Conservation (phyloP, 2,888 invertebrate genomes). For the Drepanosiphum platanoidis region DNA sequence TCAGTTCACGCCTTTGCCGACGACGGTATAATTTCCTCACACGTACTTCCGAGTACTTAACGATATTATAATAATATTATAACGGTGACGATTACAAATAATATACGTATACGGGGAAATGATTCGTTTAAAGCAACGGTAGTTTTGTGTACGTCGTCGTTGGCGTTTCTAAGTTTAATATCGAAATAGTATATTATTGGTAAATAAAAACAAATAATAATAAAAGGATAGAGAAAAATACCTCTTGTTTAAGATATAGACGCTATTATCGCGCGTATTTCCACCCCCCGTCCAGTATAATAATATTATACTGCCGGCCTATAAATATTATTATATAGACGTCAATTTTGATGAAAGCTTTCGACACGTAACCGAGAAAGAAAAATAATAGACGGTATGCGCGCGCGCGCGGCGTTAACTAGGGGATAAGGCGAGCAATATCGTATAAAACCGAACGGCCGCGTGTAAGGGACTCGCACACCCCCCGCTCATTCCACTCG, state of each 20-base stretch:
- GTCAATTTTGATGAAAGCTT: conserved; percentile 58
- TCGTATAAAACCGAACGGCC: not conserved
- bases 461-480: not conserved
- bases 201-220: not conserved
- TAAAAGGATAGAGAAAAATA: not conserved
- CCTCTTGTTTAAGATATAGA: not conserved
- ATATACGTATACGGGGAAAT: too few species aligned
- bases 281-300: not conserved
- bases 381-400: conserved; percentile 30
- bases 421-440: conserved; percentile 6
- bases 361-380: conserved; percentile 50
- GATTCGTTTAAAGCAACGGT: too few species aligned
- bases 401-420: conserved; percentile 16
- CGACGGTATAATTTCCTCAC: too few species aligned
- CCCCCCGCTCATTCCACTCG: too few species aligned
- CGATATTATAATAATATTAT: too few species aligned
- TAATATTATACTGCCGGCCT: too few species aligned
- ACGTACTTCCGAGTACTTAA: too few species aligned
- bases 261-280: not conserved
- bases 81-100: too few species aligned
- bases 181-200: not conserved
- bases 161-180: not conserved
- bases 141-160: too few species aligned
- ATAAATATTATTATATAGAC: conserved; percentile 50
- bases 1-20: too few species aligned